A percentile compares a stretch with the other conserved stretches of the same genome.
Evolutionary conservation across 2,797 vertebrate species (phyloP).

Genomic region (Sciaenops ocellatus): DNA sequence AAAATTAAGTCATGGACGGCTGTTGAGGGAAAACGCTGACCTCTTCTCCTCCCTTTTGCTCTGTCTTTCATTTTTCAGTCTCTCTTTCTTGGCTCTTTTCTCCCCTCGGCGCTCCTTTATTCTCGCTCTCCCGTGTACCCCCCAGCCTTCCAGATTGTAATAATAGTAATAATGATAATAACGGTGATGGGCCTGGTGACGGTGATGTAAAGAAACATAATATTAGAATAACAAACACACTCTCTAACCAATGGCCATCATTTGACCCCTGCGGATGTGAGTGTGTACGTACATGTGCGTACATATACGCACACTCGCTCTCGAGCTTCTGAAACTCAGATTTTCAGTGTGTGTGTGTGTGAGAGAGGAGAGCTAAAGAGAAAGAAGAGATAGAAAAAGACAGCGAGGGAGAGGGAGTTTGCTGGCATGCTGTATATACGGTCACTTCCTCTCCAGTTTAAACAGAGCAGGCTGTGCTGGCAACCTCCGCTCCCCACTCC

Average conservation of each 20-base stretch:
- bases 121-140: slow-evolving; percentile 81
- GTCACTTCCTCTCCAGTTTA: slow-evolving; percentile 99
- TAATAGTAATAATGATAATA: slow-evolving; percentile 89
- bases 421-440: slow-evolving; percentile 99
- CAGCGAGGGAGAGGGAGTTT: slow-evolving; percentile 83
- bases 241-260: slow-evolving; percentile 83
- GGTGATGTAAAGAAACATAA: slow-evolving; percentile 89
- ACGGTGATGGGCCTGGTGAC: slow-evolving; percentile 79
- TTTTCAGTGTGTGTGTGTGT: slow-evolving; percentile 29
- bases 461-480: slow-evolving; percentile 99
- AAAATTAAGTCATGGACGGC: slow-evolving; percentile 96
- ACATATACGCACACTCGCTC: slow-evolving; percentile 59
- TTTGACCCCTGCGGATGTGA: slow-evolving; percentile 78
- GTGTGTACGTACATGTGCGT: slow-evolving; percentile 80
- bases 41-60: slow-evolving; percentile 95
- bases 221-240: slow-evolving; percentile 91
- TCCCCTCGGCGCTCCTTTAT: slow-evolving; percentile 84
- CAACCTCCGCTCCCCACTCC: slow-evolving; percentile 93
- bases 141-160: slow-evolving; percentile 84
- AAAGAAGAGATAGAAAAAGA: slow-evolving; percentile 75
- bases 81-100: slow-evolving; percentile 80
- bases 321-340: slow-evolving; percentile 63
- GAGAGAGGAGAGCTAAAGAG: slow-evolving; percentile 45
- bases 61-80: slow-evolving; percentile 94
- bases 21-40: slow-evolving; percentile 99